A percentile compares a stretch with the other conserved stretches of the same genome.
Evolutionary conservation across 2,113 vertebrate genomes (phyloP).

Genomic region (Zapornia atra): DNA sequence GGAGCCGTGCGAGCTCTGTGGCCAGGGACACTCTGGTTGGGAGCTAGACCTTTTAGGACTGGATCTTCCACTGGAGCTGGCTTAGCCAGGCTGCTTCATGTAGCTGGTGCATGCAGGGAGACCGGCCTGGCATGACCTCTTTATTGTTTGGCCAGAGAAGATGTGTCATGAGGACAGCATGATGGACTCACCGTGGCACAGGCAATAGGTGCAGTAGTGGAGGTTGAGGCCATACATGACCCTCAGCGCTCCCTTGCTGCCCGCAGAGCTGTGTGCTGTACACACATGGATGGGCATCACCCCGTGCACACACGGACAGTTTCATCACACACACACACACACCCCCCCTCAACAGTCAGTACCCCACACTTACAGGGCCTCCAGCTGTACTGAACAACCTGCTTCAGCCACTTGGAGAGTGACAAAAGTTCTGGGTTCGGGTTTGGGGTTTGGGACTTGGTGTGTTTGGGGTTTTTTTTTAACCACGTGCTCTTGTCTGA

Average conservation of each 20-base stretch:
- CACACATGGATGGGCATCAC: too few species aligned
- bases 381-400: accelerated
- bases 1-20: not conserved
- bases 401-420: accelerated
- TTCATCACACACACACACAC: too few species aligned
- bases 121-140: accelerated
- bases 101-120: accelerated
- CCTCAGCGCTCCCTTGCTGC: not conserved
- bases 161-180: accelerated
- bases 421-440: not conserved
- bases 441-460: too few species aligned
- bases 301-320: too few species aligned
- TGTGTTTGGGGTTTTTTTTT: not conserved
- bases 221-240: accelerated
- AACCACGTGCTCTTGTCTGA: not conserved
- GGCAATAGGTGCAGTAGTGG: accelerated
- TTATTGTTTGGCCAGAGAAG: not conserved
- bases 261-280: not conserved
- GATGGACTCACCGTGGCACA: accelerated
- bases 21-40: accelerated
- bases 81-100: not conserved
- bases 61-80: not conserved
- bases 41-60: accelerated
- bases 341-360: too few species aligned
- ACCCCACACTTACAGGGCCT: not conserved